These are phyloP conservation scores for Urocynchramus pylzowi DNA, from an alignment of 2,113 vertebrate genomes.

Conservation along the genomic window DNA sequence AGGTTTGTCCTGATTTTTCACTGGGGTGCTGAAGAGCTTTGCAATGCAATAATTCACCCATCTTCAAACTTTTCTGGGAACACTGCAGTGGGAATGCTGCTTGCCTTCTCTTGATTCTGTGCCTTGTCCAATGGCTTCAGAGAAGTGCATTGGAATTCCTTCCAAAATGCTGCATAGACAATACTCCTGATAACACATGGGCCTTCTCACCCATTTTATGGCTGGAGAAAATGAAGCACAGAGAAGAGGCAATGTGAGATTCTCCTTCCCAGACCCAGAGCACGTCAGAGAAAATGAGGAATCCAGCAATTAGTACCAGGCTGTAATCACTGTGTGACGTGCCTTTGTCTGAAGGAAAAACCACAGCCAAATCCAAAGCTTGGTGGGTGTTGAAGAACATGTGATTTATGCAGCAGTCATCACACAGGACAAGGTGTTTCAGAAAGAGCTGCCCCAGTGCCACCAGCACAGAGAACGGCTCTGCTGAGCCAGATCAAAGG, in stretches of 20 bases:
- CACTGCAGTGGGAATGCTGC: background rate
- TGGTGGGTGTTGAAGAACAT: background rate
- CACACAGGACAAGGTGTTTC: background rate
- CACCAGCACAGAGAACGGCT: background rate
- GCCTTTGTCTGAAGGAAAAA: background rate
- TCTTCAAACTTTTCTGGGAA: background rate
- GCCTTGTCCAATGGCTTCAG: background rate
- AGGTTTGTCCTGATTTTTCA: background rate
- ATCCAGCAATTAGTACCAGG: background rate
- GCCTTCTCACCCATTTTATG: background rate
- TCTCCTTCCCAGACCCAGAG: background rate
- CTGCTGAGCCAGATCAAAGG: background rate
- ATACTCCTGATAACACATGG: fast-evolving
- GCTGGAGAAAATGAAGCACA: background rate
- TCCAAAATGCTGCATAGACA: background rate
- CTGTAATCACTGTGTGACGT: background rate
- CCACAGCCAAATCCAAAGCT: background rate
- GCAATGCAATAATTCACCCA: background rate
- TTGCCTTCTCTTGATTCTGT: background rate
- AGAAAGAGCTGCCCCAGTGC: background rate
- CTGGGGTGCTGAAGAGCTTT: background rate
- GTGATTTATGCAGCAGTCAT: background rate
- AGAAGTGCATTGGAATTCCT: background rate
- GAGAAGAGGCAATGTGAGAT: background rate
- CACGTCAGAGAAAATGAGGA: background rate